These are phyloP conservation scores for Mythimna vitellina DNA, from an alignment of 2,888 invertebrate genomes.

Conservation along the genomic window DNA sequence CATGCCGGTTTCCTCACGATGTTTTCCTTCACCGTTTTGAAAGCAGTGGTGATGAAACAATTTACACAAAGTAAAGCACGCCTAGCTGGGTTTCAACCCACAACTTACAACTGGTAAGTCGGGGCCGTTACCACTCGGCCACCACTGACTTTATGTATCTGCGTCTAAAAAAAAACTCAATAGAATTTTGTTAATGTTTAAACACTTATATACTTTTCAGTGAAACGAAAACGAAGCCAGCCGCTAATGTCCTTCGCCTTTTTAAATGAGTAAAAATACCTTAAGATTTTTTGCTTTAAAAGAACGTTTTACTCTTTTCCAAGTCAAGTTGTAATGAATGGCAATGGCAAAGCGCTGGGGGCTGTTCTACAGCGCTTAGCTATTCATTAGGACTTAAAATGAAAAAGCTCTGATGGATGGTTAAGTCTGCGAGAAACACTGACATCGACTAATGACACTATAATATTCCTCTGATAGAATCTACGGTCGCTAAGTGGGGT, in stretches of 20 bases:
- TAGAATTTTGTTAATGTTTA: no score
- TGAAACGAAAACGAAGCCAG: neutral
- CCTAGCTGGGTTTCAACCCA: no score
- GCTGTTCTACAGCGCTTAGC: slow-evolving; percentile 18
- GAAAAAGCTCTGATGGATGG: slow-evolving; percentile 31
- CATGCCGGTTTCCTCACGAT: no score
- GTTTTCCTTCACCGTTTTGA: no score
- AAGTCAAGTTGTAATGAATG: slow-evolving; percentile 27
- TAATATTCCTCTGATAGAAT: neutral
- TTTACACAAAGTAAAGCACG: no score
- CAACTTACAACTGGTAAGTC: no score
- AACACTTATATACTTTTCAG: neutral
- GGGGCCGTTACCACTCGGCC: no score
- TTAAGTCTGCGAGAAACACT: slow-evolving; percentile 2
- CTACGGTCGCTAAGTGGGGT: neutral
- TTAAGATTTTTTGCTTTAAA: neutral
- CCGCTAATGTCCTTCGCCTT: neutral
- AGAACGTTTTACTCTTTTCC: neutral
- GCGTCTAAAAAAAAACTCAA: no score
- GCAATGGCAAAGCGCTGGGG: slow-evolving; percentile 14
- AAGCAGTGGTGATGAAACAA: no score
- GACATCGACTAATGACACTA: slow-evolving; percentile 11
- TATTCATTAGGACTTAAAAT: slow-evolving; percentile 31
- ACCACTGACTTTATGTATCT: no score
- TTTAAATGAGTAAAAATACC: slow-evolving; percentile 13